phyloP scores from a whole-genome alignment of 2,797 vertebrate species.

The Clamator glandarius region DNA sequence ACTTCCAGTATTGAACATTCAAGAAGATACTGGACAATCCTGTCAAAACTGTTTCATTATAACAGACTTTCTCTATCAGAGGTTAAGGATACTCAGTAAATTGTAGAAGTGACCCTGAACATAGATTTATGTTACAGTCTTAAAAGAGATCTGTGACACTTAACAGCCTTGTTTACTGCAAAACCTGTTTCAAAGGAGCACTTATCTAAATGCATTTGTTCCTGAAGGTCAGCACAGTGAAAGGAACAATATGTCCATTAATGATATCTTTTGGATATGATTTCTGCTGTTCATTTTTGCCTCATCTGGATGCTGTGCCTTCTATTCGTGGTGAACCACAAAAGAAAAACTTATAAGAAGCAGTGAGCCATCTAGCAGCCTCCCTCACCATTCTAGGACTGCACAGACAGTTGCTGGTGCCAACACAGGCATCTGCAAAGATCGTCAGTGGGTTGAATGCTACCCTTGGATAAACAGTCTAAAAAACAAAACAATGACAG shows the following conservation, averaged over 20 bases:
- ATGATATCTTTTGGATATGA: not conserved
- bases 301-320: not conserved
- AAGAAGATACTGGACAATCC: not conserved
- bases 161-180: constrained; percentile 10
- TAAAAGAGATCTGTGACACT: not conserved
- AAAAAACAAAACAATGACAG: not conserved
- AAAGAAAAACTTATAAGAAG: constrained; percentile 44
- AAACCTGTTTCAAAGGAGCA: not conserved
- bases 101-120: not conserved
- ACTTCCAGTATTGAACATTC: not conserved
- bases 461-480: not conserved
- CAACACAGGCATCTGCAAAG: not conserved
- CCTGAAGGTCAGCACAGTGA: not conserved
- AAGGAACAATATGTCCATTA: not conserved
- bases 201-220: not conserved
- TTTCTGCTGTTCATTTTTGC: not conserved
- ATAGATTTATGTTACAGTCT: constrained; percentile 1
- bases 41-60: not conserved
- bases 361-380: not conserved
- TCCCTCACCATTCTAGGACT: not conserved
- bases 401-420: not conserved
- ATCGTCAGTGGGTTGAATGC: not conserved
- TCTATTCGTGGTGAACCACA: not conserved
- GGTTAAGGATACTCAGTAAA: not conserved
- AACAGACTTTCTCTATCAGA: not conserved